Conservation (phyloP, 2,113 vertebrate species). For the Amia ocellicauda region DNA sequence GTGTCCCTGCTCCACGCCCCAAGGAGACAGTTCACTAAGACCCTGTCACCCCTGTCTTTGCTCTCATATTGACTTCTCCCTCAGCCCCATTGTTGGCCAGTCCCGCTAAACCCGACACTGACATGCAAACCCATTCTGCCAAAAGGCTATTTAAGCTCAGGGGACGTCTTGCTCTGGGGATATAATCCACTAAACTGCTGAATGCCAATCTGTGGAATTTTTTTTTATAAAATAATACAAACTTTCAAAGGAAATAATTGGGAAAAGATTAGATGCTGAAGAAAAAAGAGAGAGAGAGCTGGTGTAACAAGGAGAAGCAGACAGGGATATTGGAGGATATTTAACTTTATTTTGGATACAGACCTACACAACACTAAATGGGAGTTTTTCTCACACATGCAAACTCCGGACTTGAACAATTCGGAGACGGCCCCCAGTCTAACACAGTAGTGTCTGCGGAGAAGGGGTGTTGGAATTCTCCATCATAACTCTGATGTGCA, state of each 20-base stretch:
- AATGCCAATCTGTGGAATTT: conserved; percentile 8
- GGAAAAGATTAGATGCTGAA: conserved; percentile 24
- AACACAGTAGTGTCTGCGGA: too few relatives aligned
- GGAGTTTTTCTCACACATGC: too few relatives aligned
- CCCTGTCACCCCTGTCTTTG: not conserved
- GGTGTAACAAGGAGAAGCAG: too few relatives aligned
- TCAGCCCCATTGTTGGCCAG: not conserved
- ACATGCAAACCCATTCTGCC: conserved; percentile 1
- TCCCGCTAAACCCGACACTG: not conserved
- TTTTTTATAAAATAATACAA: conserved; percentile 23
- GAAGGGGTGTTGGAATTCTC: too few relatives aligned
- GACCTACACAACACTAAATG: too few relatives aligned
- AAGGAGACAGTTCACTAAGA: not conserved
- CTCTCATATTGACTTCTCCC: not conserved
- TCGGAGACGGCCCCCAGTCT: too few relatives aligned
- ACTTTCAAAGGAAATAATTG: conserved; percentile 21
- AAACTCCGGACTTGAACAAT: too few relatives aligned
- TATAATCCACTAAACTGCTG: not conserved
- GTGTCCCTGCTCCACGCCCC: too few relatives aligned
- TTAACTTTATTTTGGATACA: too few relatives aligned
- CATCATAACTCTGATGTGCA: too few relatives aligned
- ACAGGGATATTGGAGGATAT: too few relatives aligned
- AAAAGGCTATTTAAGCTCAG: conserved; percentile 10
- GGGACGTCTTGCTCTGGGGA: not conserved
- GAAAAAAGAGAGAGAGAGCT: too few relatives aligned